Conservation (phyloP, 2,888 invertebrate genomes). For the Melipona bicolor region DNA sequence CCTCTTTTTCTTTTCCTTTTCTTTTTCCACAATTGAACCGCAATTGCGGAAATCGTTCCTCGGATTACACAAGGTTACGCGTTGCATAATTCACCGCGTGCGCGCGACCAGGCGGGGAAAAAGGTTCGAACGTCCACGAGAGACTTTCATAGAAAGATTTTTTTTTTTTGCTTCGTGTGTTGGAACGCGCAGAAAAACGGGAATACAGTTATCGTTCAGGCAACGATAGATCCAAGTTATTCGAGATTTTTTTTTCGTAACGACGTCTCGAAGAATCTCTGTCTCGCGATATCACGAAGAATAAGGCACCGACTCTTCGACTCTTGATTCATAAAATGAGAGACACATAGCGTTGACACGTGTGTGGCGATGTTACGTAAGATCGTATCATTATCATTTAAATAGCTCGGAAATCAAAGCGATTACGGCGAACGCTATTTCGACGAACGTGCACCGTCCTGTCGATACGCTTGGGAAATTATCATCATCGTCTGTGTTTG, state of each 20-base stretch:
- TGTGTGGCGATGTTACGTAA: slow-evolving; percentile 29
- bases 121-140: slow-evolving; percentile 33
- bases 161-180: slow-evolving; percentile 7
- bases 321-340: slow-evolving; percentile 14
- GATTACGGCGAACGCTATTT: background rate
- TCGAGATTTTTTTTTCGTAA: background rate
- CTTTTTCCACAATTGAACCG: background rate
- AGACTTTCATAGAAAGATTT: slow-evolving; percentile 62
- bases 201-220: background rate
- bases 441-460: background rate
- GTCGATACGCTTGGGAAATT: slow-evolving; percentile 7
- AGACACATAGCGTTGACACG: background rate
- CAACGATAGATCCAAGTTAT: background rate
- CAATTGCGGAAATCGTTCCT: slow-evolving; percentile 66
- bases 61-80: slow-evolving; percentile 60
- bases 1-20: slow-evolving; percentile 26
- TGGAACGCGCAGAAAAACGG: slow-evolving; percentile 12
- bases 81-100: slow-evolving; percentile 53
- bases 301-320: background rate
- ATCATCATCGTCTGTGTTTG: background rate
- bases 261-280: background rate
- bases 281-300: background rate
- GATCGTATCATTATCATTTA: slow-evolving; percentile 33
- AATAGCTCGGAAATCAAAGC: slow-evolving; percentile 30
- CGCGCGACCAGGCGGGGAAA: slow-evolving; percentile 45